Evolutionary conservation across 2,113 vertebrate genomes (phyloP).

Genomic region (Abramis brama): DNA sequence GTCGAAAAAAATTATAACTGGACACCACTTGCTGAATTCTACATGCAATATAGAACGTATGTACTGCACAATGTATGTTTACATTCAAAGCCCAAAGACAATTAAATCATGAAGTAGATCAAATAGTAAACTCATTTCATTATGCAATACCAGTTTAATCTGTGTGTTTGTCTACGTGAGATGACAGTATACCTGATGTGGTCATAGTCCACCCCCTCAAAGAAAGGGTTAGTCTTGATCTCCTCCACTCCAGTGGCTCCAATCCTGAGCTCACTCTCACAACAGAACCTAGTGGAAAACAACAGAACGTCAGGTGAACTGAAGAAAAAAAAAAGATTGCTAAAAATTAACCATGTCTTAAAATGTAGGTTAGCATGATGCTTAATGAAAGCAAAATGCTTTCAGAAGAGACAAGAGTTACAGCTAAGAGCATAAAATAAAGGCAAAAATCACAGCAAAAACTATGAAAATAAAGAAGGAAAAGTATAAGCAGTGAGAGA

Average conservation of each 20-base stretch:
- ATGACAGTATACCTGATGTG: constrained; percentile 88
- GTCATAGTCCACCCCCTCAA: constrained; percentile 98
- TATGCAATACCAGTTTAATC: background rate
- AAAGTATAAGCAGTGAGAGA: background rate
- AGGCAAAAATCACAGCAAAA: background rate
- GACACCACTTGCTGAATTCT: background rate
- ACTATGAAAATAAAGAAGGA: too few relatives aligned
- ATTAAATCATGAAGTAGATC: too few relatives aligned
- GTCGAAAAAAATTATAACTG: background rate
- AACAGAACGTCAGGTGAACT: background rate
- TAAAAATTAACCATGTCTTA: background rate
- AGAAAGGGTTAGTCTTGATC: constrained; percentile 95
- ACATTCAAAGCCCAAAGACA: too few relatives aligned
- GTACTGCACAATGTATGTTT: too few relatives aligned
- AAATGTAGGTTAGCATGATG: background rate
- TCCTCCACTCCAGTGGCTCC: constrained; percentile 91
- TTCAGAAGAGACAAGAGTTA: background rate
- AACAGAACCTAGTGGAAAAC: constrained; percentile 87
- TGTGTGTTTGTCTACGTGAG: background rate
- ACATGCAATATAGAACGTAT: background rate
- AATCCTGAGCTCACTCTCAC: constrained; percentile 94
- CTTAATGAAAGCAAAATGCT: background rate
- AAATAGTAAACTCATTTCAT: background rate
- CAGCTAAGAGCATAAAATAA: background rate
- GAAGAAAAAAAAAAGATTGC: background rate